Percentiles rank a stretch among this genome's conserved stretches.
phyloP scores from a whole-genome alignment of 2,797 vertebrate species.

The Neosilurus hyrtlii region DNA sequence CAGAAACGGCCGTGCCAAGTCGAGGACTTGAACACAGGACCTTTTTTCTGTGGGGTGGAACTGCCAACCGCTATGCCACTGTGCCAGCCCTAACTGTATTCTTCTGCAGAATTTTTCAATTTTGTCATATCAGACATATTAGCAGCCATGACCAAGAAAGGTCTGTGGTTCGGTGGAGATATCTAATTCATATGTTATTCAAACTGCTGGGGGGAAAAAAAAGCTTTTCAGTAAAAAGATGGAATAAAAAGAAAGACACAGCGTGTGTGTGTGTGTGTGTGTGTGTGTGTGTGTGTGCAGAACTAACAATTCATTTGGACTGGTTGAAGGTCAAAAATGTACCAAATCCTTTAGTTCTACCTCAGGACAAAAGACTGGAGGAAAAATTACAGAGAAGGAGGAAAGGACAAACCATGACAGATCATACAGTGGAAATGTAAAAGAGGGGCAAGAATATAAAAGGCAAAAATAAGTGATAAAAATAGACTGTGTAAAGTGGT shows the following conservation, averaged over 20 bases:
- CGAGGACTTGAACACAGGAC: too few species aligned
- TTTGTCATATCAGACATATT: not conserved
- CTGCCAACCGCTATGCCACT: too few species aligned
- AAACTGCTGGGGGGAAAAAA: not conserved
- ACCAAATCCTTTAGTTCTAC: constrained; percentile 26
- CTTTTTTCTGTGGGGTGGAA: too few species aligned
- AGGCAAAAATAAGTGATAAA: not conserved
- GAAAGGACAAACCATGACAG: constrained; percentile 27
- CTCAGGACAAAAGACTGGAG: constrained; percentile 22
- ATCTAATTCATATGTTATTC: not conserved
- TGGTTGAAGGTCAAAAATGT: constrained; percentile 27
- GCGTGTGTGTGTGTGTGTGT: constrained; percentile 8
- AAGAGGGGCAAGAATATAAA: not conserved
- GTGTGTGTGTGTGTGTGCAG: not conserved
- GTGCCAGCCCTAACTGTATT: not conserved
- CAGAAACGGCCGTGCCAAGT: too few species aligned
- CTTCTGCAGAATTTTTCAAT: not conserved
- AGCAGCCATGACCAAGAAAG: not conserved
- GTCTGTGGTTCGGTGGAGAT: not conserved
- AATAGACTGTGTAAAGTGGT: not conserved
- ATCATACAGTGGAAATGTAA: constrained; percentile 12
- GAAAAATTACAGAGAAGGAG: constrained; percentile 17
- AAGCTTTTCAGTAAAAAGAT: not conserved
- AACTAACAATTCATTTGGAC: constrained; percentile 16
- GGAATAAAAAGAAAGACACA: not conserved